Evolutionary conservation across 2,113 vertebrate genomes (phyloP).

Genomic region (Sapayoa aenigma): DNA sequence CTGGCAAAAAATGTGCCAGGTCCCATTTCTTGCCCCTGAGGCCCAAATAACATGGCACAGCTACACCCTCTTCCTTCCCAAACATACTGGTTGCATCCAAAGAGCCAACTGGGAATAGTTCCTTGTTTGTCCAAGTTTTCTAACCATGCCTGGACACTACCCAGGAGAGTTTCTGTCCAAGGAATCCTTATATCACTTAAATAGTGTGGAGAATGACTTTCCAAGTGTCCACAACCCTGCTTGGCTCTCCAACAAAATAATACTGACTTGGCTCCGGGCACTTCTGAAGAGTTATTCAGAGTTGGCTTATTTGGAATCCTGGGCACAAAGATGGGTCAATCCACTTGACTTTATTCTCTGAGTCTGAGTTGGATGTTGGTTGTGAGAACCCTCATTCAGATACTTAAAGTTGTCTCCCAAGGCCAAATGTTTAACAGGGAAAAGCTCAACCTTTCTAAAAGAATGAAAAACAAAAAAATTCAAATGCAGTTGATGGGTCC

Average conservation of each 20-base stretch:
- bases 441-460: slow-evolving; percentile 1
- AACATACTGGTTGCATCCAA: background rate
- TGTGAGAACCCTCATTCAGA: no score
- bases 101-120: background rate
- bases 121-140: background rate
- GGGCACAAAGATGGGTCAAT: background rate
- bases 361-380: no score
- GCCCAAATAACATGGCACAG: background rate
- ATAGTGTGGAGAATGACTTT: background rate
- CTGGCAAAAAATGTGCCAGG: background rate
- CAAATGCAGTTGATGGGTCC: background rate
- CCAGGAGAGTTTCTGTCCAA: background rate
- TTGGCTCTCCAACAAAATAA: background rate
- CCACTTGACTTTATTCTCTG: background rate
- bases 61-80: background rate
- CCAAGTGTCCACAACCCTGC: background rate
- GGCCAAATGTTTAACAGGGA: background rate
- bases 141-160: background rate
- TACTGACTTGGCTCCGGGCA: background rate
- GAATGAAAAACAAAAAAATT: background rate
- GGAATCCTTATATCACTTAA: background rate
- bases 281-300: background rate
- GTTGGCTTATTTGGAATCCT: background rate
- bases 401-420: background rate
- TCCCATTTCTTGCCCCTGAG: background rate